Evolutionary conservation across 2,797 vertebrate species (phyloP).

Genomic region (Sandelia bainsii): DNA sequence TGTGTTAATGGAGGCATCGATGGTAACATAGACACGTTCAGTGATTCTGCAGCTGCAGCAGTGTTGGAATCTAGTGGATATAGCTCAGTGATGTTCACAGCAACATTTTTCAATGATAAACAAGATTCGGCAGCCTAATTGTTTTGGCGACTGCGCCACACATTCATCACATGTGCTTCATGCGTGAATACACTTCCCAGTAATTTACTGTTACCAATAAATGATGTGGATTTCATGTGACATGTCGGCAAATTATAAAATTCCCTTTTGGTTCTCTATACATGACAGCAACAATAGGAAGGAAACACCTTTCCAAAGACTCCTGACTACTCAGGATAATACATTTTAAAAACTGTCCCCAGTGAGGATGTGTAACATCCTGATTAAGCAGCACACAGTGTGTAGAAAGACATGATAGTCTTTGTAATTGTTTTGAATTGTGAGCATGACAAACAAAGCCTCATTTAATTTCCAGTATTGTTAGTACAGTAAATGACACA

Average conservation of each 20-base stretch:
- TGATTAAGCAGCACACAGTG: not conserved
- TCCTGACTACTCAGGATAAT: not conserved
- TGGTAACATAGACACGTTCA: slow-evolving; percentile 61
- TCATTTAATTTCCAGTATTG: slow-evolving; percentile 9
- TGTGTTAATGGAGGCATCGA: slow-evolving; percentile 70
- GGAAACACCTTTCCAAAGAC: not conserved
- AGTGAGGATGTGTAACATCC: not conserved
- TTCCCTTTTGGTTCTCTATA: slow-evolving; percentile 6
- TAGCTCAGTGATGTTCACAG: not conserved
- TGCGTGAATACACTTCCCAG: not conserved
- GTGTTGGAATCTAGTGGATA: not conserved
- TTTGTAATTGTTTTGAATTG: no score
- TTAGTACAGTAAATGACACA: not conserved
- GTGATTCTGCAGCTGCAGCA: slow-evolving; percentile 39
- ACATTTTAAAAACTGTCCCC: not conserved
- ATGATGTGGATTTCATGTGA: slow-evolving; percentile 11
- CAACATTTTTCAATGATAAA: slow-evolving; percentile 27
- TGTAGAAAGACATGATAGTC: not conserved
- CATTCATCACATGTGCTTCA: slow-evolving; percentile 27
- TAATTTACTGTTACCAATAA: slow-evolving; percentile 13
- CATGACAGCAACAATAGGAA: not conserved
- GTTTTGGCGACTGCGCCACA: slow-evolving; percentile 7
- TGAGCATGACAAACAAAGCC: slow-evolving; percentile 2
- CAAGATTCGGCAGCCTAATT: slow-evolving; percentile 30
- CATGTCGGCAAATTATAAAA: not conserved